Base-by-base conservation (phyloP, 1,140 invertebrate species). In the Coelopa frigida region DNA sequence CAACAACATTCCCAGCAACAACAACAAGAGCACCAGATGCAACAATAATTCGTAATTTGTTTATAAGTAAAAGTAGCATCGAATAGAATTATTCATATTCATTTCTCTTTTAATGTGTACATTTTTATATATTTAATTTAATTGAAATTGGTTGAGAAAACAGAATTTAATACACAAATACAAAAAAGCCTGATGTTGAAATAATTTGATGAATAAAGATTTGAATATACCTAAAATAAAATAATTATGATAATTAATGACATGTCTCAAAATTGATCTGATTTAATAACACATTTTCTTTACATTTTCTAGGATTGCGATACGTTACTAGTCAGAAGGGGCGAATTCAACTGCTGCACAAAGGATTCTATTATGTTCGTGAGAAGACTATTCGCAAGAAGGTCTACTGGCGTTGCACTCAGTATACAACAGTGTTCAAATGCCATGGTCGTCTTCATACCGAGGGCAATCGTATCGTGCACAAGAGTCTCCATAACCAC, bases 361-460 rank as follows among this genome's bases (percentile, higher is more conserved):
- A 52, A 4, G 59, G 58, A 7, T 67, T 45, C 44, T 55, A 51
- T 41, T 70, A 64, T 37, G 59, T 69, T 4, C 53, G 53, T 5
- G 67, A 70, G 33, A 70, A 70, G 43, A 32, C 35, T 18, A 47
- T 61, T 7, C 55, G 57, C 2, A 37, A 39, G 4, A 70, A 70
- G 29, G 56, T 55, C 4, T 69, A 67, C 37, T 69, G 66, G 63
- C 53, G 66, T 21, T 70, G 67, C 45, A 63, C 57, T 1, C 56
- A 65, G 21, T 70, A 70, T 24, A 70, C 67, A 7, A 67, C 67
- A 15, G 23, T 31, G 7, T 6, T 49, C 1, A 63, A 53, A 39
- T 70, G 67, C 32, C 59, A 64, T 27, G 66, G 55, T 2, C 54
- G 67, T 3, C 38, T 69, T 4, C 67, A 70, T 41, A 60, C 61